A percentile compares a stretch with the other conserved stretches of the same genome.
These are phyloP conservation scores for Pica pica DNA, from an alignment of 2,113 vertebrate species.

Conservation along the genomic window DNA sequence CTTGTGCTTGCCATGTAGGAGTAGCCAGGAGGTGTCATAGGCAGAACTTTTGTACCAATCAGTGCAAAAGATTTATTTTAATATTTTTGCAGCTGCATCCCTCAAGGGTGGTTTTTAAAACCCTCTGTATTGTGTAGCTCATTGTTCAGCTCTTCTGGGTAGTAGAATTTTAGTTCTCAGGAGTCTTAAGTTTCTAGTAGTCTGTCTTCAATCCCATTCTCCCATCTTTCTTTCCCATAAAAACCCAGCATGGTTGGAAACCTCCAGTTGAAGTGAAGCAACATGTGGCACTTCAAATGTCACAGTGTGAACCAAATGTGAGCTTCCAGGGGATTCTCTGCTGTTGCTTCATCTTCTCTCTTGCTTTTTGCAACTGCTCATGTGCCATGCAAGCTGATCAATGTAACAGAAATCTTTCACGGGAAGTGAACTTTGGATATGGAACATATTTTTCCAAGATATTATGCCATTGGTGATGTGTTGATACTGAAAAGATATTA, in stretches of 20 bases:
- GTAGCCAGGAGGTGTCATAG: neutral
- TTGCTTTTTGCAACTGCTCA: neutral
- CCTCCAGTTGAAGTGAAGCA: neutral
- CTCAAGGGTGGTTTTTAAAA: neutral
- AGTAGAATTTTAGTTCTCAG: neutral
- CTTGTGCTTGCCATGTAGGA: neutral
- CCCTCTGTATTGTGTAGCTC: neutral
- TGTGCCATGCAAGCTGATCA: neutral
- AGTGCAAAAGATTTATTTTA: neutral
- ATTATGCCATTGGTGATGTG: neutral
- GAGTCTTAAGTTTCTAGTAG: neutral
- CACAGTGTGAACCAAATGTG: neutral
- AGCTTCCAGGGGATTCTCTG: neutral
- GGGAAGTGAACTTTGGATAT: neutral
- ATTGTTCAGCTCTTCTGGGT: neutral
- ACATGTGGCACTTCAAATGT: neutral
- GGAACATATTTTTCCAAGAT: neutral
- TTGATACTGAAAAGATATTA: neutral
- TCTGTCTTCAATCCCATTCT: neutral
- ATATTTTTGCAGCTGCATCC: neutral
- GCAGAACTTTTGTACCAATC: neutral
- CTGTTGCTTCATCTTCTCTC: neutral
- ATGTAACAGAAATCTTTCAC: neutral
- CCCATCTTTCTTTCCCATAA: neutral
- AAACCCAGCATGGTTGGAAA: neutral